A percentile compares a stretch with the other conserved stretches of the same genome.
These are phyloP conservation scores for Trissolcus brochymenae DNA, from an alignment of 2,888 invertebrate genomes.

Conservation along the genomic window DNA sequence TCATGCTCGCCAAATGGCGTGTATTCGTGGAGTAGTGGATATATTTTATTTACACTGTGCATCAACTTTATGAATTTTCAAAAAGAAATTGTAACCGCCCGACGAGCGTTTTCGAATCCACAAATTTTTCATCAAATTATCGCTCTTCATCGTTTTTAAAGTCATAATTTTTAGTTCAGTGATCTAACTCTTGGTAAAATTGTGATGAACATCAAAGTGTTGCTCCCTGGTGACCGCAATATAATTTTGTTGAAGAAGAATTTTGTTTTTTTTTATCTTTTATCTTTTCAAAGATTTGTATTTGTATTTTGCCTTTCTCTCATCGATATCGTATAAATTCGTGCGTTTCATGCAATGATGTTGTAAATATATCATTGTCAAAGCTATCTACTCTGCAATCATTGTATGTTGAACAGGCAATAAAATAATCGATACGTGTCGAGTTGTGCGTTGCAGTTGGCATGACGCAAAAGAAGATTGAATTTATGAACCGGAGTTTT, in stretches of 20 bases:
- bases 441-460: slow-evolving; percentile 22
- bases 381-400: slow-evolving; percentile 45
- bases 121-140: too few species aligned
- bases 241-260: background rate
- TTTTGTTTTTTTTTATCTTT: background rate
- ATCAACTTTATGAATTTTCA: slow-evolving; percentile 5
- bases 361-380: slow-evolving; percentile 53
- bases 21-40: background rate
- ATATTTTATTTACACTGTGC: slow-evolving; percentile 14
- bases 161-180: too few species aligned
- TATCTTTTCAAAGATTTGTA: slow-evolving; percentile 9
- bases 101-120: background rate
- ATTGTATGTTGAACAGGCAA: slow-evolving; percentile 53
- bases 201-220: too few species aligned
- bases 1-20: too few species aligned
- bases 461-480: slow-evolving; percentile 27
- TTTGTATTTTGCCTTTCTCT: slow-evolving; percentile 17
- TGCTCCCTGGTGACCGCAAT: too few species aligned
- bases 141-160: too few species aligned
- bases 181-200: too few species aligned
- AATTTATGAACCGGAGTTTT: slow-evolving; percentile 38
- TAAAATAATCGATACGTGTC: slow-evolving; percentile 53
- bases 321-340: slow-evolving; percentile 7
- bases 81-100: background rate
- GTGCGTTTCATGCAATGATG: slow-evolving; percentile 25